Base-by-base conservation (phyloP, 2,888 invertebrate genomes). In the Serripes groenlandicus region DNA sequence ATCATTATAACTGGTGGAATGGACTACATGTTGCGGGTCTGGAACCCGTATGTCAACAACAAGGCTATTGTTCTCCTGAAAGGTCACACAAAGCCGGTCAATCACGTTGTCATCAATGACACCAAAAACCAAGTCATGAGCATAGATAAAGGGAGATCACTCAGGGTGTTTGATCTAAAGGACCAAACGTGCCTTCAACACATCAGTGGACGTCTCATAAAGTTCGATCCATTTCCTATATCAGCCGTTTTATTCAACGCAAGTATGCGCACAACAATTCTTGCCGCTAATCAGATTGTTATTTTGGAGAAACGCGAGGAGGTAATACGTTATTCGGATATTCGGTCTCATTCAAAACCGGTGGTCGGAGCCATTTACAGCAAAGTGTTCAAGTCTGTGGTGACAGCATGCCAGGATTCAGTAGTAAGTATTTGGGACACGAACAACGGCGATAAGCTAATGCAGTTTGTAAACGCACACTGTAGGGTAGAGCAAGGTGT, bases 401-500 rank as follows among this genome's bases (percentile, higher is more conserved):
- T 98, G 77, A 97, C 97, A 0, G 97, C 97, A 73, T 97, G 97
- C 75, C 95, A 96, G 93, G 97, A 97, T 92, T 97, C 97, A 86
- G 96, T 96, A 85, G 97, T 98, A 79, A 97, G 97, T 88, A 96
- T 97, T 32, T 98, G 98, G 98, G 96, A 97, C 93, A 96, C 97
- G 0, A 96, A 96, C 94, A 96, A 96, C 64, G 97, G 97, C 2
- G 87, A 85, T 42, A 91, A 90, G 75, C 68, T 88, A 18, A 92
- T 92, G 81, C 91, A 92, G 78, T 91, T 91, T 69, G 88, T 90
- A 15, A 92, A 92, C 78, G 92, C 92, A 0, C 97, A 97, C 93
- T 96, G 96, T 23, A 95, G 96, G 75, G 94, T 96, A 85, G 93
- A 96, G 72, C 96, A 96, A 92, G 97, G 97, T 0, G 96, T 97